Evolutionary conservation across 2,888 invertebrate genomes (phyloP).

Genomic region (Lithophane leautieri): DNA sequence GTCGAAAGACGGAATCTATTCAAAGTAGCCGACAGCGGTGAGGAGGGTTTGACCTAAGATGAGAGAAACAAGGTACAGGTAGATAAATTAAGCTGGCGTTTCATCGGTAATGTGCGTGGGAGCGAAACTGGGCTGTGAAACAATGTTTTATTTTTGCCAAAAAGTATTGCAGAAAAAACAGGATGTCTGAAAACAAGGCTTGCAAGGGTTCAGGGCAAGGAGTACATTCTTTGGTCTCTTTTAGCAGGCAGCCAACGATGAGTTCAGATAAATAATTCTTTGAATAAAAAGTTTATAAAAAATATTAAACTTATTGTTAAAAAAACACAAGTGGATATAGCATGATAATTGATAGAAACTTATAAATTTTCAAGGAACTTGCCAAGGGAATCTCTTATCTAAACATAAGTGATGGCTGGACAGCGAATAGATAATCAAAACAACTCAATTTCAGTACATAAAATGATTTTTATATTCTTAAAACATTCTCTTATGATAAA

Average conservation of each 20-base stretch:
- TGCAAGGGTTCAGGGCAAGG: background rate
- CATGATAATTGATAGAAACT: background rate
- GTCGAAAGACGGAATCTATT: slow-evolving; percentile 37
- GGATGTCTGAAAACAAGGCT: background rate
- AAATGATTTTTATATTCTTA: too few species aligned
- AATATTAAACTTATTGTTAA: background rate
- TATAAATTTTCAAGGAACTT: background rate
- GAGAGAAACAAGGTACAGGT: slow-evolving; percentile 11
- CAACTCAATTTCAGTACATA: background rate
- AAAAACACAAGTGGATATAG: background rate
- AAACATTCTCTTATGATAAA: background rate
- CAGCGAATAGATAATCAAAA: background rate
- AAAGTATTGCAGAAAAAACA: background rate
- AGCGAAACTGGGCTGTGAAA: background rate
- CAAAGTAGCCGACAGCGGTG: slow-evolving; percentile 23
- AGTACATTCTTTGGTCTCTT: background rate
- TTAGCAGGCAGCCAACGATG: background rate
- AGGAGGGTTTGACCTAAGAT: slow-evolving; percentile 27
- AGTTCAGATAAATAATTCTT: background rate
- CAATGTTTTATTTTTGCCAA: background rate
- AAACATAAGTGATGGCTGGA: background rate
- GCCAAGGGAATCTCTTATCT: background rate
- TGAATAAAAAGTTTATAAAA: background rate
- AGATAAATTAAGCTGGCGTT: background rate
- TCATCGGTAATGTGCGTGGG: background rate